phyloP scores from a whole-genome alignment of 2,888 invertebrate species.

The Poecilobothrus nobilitatus region DNA sequence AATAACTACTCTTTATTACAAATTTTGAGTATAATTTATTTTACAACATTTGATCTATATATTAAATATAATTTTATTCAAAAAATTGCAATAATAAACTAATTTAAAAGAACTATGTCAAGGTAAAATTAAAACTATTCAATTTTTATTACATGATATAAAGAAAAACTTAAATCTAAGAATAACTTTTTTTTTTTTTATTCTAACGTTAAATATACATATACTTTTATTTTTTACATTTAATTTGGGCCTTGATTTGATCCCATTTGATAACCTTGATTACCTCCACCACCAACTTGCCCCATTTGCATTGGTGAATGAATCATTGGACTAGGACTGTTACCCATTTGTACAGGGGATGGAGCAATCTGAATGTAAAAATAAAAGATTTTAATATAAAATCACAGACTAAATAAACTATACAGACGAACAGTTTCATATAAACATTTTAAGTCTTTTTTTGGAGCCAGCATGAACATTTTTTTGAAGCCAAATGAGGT shows the following conservation, averaged over 20 bases:
- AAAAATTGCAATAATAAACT: not conserved
- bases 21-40: not conserved
- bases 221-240: not conserved
- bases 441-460: no score
- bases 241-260: conserved; percentile 34
- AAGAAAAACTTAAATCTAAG: not conserved
- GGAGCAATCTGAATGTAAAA: conserved; percentile 40
- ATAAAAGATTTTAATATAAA: no score
- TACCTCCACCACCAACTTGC: conserved; percentile 33
- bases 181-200: not conserved
- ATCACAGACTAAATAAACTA: no score
- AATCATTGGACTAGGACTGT: conserved; percentile 51
- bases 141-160: no score
- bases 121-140: not conserved
- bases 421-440: no score
- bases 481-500: no score
- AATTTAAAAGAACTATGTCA: not conserved
- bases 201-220: no score
- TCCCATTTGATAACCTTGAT: conserved; percentile 37
- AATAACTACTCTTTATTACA: not conserved
- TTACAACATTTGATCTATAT: not conserved
- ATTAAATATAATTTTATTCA: no score
- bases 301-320: conserved; percentile 48
- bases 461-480: no score
- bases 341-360: conserved; percentile 43